Base-by-base conservation (phyloP, 2,797 vertebrate species). In the Takifugu rubripes region DNA sequence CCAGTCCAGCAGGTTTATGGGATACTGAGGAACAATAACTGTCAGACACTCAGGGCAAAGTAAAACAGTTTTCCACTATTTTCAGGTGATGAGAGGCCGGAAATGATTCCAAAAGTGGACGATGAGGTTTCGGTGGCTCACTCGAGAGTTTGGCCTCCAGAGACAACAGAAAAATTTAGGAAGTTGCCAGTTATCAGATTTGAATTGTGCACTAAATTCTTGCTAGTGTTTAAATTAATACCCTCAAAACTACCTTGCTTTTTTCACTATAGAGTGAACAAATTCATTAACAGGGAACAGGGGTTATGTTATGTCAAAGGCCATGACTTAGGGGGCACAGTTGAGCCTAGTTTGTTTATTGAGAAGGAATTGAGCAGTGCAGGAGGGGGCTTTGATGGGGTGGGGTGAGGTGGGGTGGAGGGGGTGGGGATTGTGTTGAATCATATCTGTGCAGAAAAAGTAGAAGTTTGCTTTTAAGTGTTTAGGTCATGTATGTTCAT, bases 1-100 rank as follows among this genome's bases (percentile, higher is more conserved):
- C 77, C 75, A 64, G 73, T 29, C 69, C 75, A 64, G 66, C 80
- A 84, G 85, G 91, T 93, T 90, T 91, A 91, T 90, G 70, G 79
- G 84, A 80, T 86, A 86, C 88, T 72, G 80, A 81, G 78, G 85
- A 89, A 91, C 88, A 92, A 91, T 91, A 90, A 88, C 74, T 84
- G 83, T 83, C 78, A 65, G 58, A 77, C 67, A 75, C 59, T 76
- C 68, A 61, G 71, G 54, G 77, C 62, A 29, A 66, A 69, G 52
- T 67, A 72, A 82, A 75, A 54, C 58, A 63, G 66, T 54, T 54
- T 72, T 75, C 62, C 67, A 51, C 60, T 59, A 68, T 73, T 73
- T 79, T 79, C 72, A 85, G 81, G 85, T 87, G 82, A 85, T 67
- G 54, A 27, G 50, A 75, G 61, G 70, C 70, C 70, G 59, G 59